A percentile compares a stretch with the other conserved stretches of the same genome.
Evolutionary conservation across 2,888 invertebrate genomes (phyloP).

Genomic region (Nomada hirtipes): DNA sequence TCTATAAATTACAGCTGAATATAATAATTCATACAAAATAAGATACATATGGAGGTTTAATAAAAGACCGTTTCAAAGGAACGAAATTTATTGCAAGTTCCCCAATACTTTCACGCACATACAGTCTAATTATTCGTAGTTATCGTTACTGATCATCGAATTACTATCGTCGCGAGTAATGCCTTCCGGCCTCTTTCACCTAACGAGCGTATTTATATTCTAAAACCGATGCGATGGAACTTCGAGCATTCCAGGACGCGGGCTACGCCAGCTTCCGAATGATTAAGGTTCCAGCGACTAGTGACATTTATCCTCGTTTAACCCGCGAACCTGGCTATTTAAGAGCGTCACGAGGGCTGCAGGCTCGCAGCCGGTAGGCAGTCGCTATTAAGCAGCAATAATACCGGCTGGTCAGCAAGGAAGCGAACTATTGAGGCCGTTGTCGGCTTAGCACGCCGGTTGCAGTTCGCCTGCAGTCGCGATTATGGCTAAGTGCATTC

Average conservation of each 20-base stretch:
- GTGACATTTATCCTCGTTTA: conserved; percentile 52
- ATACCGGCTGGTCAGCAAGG: conserved; percentile 68
- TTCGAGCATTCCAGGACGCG: not conserved
- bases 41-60: no score
- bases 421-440: conserved; percentile 76
- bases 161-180: not conserved
- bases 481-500: conserved; percentile 79
- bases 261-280: conserved; percentile 9
- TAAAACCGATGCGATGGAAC: not conserved
- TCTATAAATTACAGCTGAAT: no score
- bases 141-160: not conserved
- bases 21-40: no score
- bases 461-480: conserved; percentile 68
- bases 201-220: conserved; percentile 1
- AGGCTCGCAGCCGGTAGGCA: conserved; percentile 52
- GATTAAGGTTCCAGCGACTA: conserved; percentile 31
- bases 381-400: conserved; percentile 69
- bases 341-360: conserved; percentile 51
- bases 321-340: conserved; percentile 50
- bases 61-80: no score
- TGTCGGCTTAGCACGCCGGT: conserved; percentile 71
- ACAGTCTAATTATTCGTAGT: not conserved
- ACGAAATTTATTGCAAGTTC: no score
- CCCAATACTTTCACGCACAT: no score
- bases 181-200: conserved; percentile 11